phyloP scores from a whole-genome alignment of 2,113 vertebrate species.

The Corythaixoides concolor region DNA sequence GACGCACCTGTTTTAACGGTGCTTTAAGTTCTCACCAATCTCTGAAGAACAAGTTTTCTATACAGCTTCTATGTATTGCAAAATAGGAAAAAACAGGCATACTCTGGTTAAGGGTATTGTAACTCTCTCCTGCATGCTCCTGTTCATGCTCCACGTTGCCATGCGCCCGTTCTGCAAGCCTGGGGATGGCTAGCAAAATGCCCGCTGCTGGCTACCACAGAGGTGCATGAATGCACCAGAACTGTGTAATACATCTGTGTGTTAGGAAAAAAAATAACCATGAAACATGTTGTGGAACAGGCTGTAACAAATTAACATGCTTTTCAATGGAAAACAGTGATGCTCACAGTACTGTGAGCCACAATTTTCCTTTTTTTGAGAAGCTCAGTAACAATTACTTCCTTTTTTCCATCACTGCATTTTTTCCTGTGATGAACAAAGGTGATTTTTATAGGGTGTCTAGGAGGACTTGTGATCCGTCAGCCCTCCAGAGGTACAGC shows the following conservation, averaged over 20 bases:
- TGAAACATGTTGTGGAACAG: background rate
- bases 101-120: background rate
- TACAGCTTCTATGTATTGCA: background rate
- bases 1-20: background rate
- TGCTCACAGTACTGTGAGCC: background rate
- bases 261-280: background rate
- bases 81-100: background rate
- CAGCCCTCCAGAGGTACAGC: background rate
- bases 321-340: background rate
- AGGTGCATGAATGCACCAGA: background rate
- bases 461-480: background rate
- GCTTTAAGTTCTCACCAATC: background rate
- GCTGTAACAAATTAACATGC: background rate
- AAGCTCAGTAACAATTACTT: background rate
- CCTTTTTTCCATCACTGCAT: background rate
- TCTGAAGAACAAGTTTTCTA: background rate
- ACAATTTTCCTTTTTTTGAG: background rate
- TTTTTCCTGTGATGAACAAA: background rate
- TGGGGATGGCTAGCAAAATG: background rate
- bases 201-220: background rate
- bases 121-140: background rate
- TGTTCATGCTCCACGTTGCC: fast-evolving
- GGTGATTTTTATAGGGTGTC: background rate
- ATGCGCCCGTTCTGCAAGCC: background rate
- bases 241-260: background rate